phyloP scores from a whole-genome alignment of 2,888 invertebrate genomes.

The Linnaemya vulpina region DNA sequence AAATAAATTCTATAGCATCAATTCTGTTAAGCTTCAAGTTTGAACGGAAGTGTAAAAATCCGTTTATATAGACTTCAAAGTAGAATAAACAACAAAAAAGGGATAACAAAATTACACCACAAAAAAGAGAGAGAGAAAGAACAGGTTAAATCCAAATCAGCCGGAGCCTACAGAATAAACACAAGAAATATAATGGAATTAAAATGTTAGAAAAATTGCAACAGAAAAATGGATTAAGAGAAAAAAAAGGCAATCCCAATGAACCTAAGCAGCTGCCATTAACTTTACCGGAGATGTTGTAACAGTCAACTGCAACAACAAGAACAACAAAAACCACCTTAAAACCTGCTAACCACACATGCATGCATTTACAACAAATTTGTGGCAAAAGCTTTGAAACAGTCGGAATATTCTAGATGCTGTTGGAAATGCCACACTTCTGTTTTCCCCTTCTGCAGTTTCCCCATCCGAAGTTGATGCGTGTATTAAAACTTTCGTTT shows the following conservation, averaged over 20 bases:
- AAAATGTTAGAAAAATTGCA: not conserved
- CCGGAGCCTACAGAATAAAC: not conserved
- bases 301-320: not conserved
- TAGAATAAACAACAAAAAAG: not conserved
- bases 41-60: slow-evolving; percentile 49
- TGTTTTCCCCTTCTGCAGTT: not conserved
- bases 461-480: slow-evolving; percentile 4
- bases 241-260: not conserved
- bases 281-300: slow-evolving; percentile 35
- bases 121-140: no score
- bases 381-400: slow-evolving; percentile 19
- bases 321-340: no score
- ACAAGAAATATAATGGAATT: not conserved
- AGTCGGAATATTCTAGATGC: not conserved
- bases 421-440: not conserved
- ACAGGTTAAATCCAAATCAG: slow-evolving; percentile 2
- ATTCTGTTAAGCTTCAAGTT: slow-evolving; percentile 25
- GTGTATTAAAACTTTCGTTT: slow-evolving; percentile 37
- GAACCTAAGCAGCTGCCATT: slow-evolving; percentile 52
- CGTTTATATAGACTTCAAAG: slow-evolving; percentile 29
- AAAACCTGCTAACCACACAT: slow-evolving; percentile 31
- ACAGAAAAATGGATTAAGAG: not conserved
- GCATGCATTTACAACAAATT: slow-evolving; percentile 50
- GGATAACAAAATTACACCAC: not conserved
- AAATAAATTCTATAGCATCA: no score